These are phyloP conservation scores for Rhodinocichla rosea DNA, from an alignment of 2,113 vertebrate species.

Conservation along the genomic window DNA sequence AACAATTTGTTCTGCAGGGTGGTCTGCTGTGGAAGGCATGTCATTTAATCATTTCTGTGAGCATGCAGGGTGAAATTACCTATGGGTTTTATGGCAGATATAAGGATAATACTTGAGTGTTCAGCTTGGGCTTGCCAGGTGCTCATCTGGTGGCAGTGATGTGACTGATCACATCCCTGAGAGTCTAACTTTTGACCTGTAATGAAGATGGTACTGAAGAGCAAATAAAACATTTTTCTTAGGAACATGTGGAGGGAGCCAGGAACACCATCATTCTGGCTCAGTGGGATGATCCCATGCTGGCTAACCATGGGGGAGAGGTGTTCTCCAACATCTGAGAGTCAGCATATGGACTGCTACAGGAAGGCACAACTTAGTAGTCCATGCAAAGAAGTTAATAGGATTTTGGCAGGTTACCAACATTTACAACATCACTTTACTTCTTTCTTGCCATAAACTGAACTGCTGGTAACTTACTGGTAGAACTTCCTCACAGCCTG, in stretches of 20 bases:
- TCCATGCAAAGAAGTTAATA: background rate
- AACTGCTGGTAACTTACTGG: background rate
- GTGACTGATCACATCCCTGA: background rate
- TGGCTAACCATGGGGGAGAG: fast-evolving
- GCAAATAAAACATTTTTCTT: background rate
- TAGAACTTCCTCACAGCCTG: background rate
- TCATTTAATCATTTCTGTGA: background rate
- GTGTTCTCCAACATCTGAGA: background rate
- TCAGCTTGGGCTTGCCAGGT: background rate
- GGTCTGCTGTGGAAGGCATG: background rate
- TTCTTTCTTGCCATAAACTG: background rate
- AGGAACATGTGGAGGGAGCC: background rate
- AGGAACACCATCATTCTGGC: background rate
- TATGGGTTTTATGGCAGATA: background rate
- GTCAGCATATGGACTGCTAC: background rate
- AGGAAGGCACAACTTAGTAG: background rate
- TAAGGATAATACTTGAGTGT: background rate
- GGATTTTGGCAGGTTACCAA: background rate
- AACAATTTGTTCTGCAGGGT: background rate
- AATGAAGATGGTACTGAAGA: background rate
- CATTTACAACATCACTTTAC: background rate
- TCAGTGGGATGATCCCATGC: background rate
- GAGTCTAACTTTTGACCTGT: background rate
- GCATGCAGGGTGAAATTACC: background rate
- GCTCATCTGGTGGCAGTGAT: background rate